phyloP scores from a whole-genome alignment of 2,797 vertebrate species.

The Triplophysa yarkandensis region DNA sequence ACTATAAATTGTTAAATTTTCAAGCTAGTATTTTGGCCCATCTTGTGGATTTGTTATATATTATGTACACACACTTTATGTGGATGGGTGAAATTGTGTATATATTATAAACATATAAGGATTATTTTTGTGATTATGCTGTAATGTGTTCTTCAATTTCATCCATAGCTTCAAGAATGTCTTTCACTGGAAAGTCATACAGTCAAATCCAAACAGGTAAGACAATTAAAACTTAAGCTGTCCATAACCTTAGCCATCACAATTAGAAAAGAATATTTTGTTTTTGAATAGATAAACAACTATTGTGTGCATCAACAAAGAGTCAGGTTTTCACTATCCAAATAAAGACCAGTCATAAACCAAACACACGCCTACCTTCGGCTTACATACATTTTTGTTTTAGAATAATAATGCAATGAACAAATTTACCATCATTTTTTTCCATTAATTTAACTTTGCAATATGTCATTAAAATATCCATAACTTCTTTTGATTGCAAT shows the following conservation, averaged over 20 bases:
- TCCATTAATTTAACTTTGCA: background rate
- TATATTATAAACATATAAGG: no score
- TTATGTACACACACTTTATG: no score
- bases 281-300: background rate
- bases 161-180: slow-evolving; percentile 31
- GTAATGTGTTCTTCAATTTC: slow-evolving; percentile 1
- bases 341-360: background rate
- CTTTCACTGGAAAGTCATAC: slow-evolving; percentile 36
- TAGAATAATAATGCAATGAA: background rate
- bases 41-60: slow-evolving; percentile 13
- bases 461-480: background rate
- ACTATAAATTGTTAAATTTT: slow-evolving; percentile 2
- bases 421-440: background rate
- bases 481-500: background rate
- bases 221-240: background rate
- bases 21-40: background rate
- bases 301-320: background rate
- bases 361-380: background rate
- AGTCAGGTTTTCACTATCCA: background rate
- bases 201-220: slow-evolving; percentile 42
- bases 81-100: no score
- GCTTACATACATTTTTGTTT: background rate
- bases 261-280: background rate
- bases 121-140: no score
- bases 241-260: background rate